Evolutionary conservation across 1,140 invertebrate species (phyloP).

Genomic region (Pectinophora gossypiella): DNA sequence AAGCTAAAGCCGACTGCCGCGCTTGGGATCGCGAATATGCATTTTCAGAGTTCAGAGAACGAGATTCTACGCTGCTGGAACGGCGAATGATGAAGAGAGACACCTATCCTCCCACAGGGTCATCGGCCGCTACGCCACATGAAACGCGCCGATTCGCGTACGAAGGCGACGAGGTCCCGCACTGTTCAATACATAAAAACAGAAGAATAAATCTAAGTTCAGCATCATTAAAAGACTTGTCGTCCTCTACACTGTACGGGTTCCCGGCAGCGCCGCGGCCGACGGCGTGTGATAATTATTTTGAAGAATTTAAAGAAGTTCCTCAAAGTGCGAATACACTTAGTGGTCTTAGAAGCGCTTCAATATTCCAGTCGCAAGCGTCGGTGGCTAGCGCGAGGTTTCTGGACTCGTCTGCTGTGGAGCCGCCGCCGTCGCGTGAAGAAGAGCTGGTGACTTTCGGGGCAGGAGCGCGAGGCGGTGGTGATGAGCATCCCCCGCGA

Average conservation of each 20-base stretch:
- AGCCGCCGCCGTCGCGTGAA: slow-evolving; percentile 58
- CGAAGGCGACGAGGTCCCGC: slow-evolving; percentile 70
- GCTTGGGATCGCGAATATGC: slow-evolving; percentile 67
- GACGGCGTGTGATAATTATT: slow-evolving; percentile 64
- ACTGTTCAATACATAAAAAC: slow-evolving; percentile 67
- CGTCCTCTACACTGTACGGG: slow-evolving; percentile 73
- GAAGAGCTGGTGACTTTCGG: slow-evolving; percentile 66
- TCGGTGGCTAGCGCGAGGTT: slow-evolving; percentile 63
- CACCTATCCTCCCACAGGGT: slow-evolving; percentile 65
- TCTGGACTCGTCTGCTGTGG: slow-evolving; percentile 53
- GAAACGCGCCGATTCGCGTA: slow-evolving; percentile 74
- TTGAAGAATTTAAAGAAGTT: slow-evolving; percentile 68
- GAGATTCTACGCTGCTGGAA: slow-evolving; percentile 58
- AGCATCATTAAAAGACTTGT: slow-evolving; percentile 76
- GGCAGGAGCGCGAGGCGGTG: slow-evolving; percentile 30
- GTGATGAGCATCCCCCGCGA: slow-evolving; percentile 35
- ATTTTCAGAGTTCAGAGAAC: slow-evolving; percentile 58
- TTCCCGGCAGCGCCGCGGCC: slow-evolving; percentile 74
- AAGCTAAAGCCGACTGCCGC: slow-evolving; percentile 61
- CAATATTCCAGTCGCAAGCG: slow-evolving; percentile 66
- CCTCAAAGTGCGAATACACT: slow-evolving; percentile 68
- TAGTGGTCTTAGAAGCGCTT: slow-evolving; percentile 63
- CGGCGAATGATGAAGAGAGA: slow-evolving; percentile 66
- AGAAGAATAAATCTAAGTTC: slow-evolving; percentile 70
- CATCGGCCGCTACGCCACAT: slow-evolving; percentile 65